These are phyloP conservation scores for Ptiloglossa arizonensis DNA, from an alignment of 1,140 invertebrate species.

Conservation along the genomic window DNA sequence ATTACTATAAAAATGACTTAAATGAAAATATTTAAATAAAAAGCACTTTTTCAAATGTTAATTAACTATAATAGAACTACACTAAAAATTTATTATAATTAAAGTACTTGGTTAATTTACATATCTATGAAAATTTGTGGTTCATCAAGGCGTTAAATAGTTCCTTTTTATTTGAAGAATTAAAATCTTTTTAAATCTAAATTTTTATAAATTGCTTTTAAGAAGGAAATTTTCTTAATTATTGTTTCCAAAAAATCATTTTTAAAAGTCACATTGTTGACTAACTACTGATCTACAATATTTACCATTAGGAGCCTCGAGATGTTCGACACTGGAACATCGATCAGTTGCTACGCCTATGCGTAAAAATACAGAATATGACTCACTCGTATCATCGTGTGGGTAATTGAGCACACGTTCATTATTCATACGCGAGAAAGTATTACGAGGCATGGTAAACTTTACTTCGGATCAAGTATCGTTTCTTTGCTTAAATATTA, in stretches of 20 bases:
- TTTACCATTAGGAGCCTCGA: conserved; percentile 1
- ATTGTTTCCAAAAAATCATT: background rate
- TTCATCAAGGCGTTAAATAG: too few species aligned
- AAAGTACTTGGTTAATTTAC: too few species aligned
- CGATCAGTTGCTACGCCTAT: conserved; percentile 42
- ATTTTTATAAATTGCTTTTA: background rate
- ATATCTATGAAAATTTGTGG: too few species aligned
- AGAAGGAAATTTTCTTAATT: background rate
- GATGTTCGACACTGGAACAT: conserved; percentile 26
- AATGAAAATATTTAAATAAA: too few species aligned
- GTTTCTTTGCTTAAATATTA: background rate
- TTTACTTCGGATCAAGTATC: background rate
- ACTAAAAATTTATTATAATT: too few species aligned
- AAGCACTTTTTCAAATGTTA: too few species aligned
- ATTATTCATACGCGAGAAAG: conserved; percentile 39
- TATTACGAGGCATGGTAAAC: conserved; percentile 19
- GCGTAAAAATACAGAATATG: conserved; percentile 48
- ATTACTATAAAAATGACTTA: too few species aligned
- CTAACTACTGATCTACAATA: background rate
- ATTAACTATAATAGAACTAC: too few species aligned
- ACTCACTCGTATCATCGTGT: conserved; percentile 45
- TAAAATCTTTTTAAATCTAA: too few species aligned
- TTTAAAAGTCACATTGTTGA: background rate
- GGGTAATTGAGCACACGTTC: conserved; percentile 38
- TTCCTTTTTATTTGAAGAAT: too few species aligned